Conservation (phyloP, 1,140 invertebrate genomes). For the Hyles vespertilio region DNA sequence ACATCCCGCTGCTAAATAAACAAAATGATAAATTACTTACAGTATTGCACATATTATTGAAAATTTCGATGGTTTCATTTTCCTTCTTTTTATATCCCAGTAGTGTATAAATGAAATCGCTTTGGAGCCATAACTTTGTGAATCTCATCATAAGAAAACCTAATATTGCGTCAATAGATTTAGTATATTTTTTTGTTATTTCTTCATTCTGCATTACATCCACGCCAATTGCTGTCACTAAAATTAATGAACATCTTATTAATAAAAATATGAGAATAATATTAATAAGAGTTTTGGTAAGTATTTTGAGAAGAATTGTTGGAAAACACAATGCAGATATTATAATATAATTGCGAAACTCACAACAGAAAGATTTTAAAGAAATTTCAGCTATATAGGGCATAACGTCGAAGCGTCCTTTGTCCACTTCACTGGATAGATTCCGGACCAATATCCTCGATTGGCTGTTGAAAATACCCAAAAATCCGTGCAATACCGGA, state of each 20-base stretch:
- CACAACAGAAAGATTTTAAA: conserved; percentile 89
- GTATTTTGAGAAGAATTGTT: too few relatives aligned
- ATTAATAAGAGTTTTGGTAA: too few relatives aligned
- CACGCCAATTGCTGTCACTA: too few relatives aligned
- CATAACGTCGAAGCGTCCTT: conserved; percentile 81
- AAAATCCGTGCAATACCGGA: conserved; percentile 88
- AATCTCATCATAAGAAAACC: conserved; percentile 17
- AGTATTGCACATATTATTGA: conserved; percentile 22
- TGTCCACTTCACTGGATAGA: conserved; percentile 76
- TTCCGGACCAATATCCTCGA: conserved; percentile 79
- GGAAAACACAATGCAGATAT: too few relatives aligned
- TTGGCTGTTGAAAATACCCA: conserved; percentile 88
- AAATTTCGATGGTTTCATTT: conserved; percentile 20
- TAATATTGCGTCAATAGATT: conserved; percentile 22
- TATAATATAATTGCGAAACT: conserved; percentile 33
- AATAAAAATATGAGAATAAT: too few relatives aligned
- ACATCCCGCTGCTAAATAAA: too few relatives aligned
- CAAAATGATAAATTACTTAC: conserved; percentile 9
- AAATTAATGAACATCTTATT: too few relatives aligned
- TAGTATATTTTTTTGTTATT: conserved; percentile 19
- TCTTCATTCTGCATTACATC: not conserved
- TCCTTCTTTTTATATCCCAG: conserved; percentile 25
- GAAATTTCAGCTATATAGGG: conserved; percentile 84
- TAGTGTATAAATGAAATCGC: conserved; percentile 21
- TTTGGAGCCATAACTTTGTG: conserved; percentile 22